A percentile compares a stretch with the other conserved stretches of the same genome.
Evolutionary conservation across 2,797 vertebrate species (phyloP).

Genomic region (Microcaecilia unicolor): DNA sequence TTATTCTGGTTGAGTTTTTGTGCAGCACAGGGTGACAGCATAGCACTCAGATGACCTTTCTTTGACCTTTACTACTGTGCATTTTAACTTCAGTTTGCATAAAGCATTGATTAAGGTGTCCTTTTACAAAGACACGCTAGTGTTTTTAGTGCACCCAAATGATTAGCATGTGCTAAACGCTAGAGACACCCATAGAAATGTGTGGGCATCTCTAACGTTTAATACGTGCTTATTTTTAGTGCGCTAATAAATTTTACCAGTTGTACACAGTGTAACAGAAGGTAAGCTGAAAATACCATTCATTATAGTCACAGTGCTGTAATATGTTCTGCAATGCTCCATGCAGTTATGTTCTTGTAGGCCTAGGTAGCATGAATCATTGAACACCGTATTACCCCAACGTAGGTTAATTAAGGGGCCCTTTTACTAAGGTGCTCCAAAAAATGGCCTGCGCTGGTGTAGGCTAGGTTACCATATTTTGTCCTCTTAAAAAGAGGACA

Average conservation of each 20-base stretch:
- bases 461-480: too few species aligned
- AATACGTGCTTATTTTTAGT: too few species aligned
- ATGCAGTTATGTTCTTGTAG: neutral
- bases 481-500: too few species aligned
- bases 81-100: neutral
- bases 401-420: too few species aligned
- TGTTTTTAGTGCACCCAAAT: too few species aligned
- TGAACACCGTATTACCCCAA: too few species aligned
- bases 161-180: too few species aligned
- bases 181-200: too few species aligned
- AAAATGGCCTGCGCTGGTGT: too few species aligned
- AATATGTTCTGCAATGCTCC: neutral
- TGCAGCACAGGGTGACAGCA: neutral
- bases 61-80: neutral
- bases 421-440: too few species aligned
- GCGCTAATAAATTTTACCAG: conserved; percentile 17
- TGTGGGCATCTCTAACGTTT: too few species aligned
- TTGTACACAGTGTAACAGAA: conserved; percentile 4
- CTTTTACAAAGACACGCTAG: too few species aligned
- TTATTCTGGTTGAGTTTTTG: neutral
- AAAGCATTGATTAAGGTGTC: conserved; percentile 27
- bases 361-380: neutral
- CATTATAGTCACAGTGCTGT: neutral
- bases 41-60: conserved; percentile 1
- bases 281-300: conserved; percentile 10